Percentiles rank a stretch among this genome's conserved stretches.
phyloP scores from a whole-genome alignment of 2,113 vertebrate genomes.

The Pelecanoides urinatrix region DNA sequence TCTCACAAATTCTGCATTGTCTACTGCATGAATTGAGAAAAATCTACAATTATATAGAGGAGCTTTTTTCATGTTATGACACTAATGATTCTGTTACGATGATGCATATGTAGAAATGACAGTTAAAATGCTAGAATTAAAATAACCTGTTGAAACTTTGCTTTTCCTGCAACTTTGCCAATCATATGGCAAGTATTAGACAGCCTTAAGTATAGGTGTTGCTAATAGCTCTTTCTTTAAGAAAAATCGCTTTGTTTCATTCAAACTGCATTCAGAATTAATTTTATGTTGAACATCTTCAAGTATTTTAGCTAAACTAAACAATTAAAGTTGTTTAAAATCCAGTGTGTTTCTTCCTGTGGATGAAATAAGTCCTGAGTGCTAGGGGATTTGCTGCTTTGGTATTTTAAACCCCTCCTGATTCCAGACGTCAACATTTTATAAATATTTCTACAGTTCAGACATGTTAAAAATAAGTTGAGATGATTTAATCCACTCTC shows the following conservation, averaged over 20 bases:
- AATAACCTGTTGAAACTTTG: neutral
- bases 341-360: neutral
- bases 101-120: neutral
- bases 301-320: conserved; percentile 1
- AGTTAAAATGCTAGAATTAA: neutral
- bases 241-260: neutral
- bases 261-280: neutral
- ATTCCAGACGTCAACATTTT: conserved; percentile 46
- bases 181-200: neutral
- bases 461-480: conserved; percentile 35
- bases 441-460: conserved; percentile 55
- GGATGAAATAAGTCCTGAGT: neutral
- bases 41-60: neutral
- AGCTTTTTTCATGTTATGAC: neutral
- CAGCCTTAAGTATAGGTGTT: neutral
- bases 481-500: conserved; percentile 27
- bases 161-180: neutral
- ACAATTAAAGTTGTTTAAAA: neutral
- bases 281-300: neutral
- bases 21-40: neutral
- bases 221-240: neutral
- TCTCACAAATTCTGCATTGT: neutral
- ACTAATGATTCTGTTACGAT: neutral
- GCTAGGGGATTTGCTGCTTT: conserved; percentile 40
- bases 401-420: conserved; percentile 61